phyloP scores from a whole-genome alignment of 2,113 vertebrate genomes.

The Fukomys damarensis region DNA sequence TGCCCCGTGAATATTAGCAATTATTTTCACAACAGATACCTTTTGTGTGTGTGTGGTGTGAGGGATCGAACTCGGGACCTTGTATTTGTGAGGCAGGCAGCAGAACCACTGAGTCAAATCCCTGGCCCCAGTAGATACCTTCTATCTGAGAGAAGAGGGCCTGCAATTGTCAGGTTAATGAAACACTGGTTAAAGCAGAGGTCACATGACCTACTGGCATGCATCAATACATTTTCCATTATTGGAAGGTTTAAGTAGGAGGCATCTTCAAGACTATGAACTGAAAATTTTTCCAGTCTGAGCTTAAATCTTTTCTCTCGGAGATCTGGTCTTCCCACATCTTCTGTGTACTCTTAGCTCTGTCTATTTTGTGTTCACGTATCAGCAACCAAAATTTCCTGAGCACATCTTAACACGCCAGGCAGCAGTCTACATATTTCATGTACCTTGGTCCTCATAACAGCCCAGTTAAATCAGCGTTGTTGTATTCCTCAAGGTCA shows the following conservation, averaged over 20 bases:
- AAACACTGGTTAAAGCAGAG: not conserved
- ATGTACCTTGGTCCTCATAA: not conserved
- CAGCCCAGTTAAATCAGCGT: fast-evolving
- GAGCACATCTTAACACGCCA: not conserved
- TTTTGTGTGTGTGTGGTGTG: too few species aligned
- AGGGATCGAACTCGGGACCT: too few species aligned
- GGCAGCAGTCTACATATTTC: too few species aligned
- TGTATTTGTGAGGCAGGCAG: too few species aligned
- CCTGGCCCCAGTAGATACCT: not conserved
- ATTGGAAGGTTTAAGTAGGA: not conserved
- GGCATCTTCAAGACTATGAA: not conserved
- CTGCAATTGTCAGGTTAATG: not conserved
- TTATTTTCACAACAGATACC: not conserved
- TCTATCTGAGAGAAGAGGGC: not conserved
- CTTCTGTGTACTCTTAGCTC: not conserved
- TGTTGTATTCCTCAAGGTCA: not conserved
- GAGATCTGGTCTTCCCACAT: not conserved
- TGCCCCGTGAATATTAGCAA: not conserved
- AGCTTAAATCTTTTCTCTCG: not conserved
- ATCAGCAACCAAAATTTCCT: not conserved
- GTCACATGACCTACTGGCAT: not conserved
- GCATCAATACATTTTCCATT: not conserved
- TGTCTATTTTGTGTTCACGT: not conserved
- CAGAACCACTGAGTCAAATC: too few species aligned
- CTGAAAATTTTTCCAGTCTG: not conserved